Base-by-base conservation (phyloP, 2,797 vertebrate genomes). In the Trachops cirrhosus region DNA sequence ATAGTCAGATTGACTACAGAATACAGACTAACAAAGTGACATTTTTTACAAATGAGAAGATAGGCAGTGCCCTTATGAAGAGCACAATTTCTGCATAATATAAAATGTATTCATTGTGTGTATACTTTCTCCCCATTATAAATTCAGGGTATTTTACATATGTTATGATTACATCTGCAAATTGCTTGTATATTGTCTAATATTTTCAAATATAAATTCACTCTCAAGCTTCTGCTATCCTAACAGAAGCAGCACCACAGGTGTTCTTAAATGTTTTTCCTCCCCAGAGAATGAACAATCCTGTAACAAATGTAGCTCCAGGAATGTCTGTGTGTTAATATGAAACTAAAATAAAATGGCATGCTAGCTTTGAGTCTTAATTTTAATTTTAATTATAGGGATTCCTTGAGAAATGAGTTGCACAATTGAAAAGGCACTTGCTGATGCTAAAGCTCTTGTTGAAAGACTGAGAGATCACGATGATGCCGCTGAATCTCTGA, bases 401-500 rank as follows among this genome's bases (percentile, higher is more conserved):
- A 1, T 2, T 77, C 32, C 44, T 93, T 89, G 97, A 99, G 99
- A 98, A 97, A 99, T 99, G 99, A 99, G 99, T 97, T 99, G 99
- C 96, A 99, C 99, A 0, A 98, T 99, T 52, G 99, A 99, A 96
- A 99, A 99, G 94, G 99, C 99, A 64, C 98, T 99, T 97, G 99
- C 99, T 26, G 99, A 99, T 90, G 99, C 99, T 0, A 99, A 99
- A 97, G 99, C 99, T 0, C 98, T 99, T 97, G 99, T 99, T 92
- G 99, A 99, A 96, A 98, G 99, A 90, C 98, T 99, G 34, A 97
- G 99, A 89, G 99, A 99, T 86, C 99, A 99, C n/a, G 99, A 99
- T 95, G 99, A 99, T 0, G 99, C 99, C 0, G 99, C 99, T 0
- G 99, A 99, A 97, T 99, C 99, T 86, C 98, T 99, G 37, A 99